These are phyloP conservation scores for Choristoneura fumiferana DNA, from an alignment of 1,140 invertebrate species.

Conservation along the genomic window DNA sequence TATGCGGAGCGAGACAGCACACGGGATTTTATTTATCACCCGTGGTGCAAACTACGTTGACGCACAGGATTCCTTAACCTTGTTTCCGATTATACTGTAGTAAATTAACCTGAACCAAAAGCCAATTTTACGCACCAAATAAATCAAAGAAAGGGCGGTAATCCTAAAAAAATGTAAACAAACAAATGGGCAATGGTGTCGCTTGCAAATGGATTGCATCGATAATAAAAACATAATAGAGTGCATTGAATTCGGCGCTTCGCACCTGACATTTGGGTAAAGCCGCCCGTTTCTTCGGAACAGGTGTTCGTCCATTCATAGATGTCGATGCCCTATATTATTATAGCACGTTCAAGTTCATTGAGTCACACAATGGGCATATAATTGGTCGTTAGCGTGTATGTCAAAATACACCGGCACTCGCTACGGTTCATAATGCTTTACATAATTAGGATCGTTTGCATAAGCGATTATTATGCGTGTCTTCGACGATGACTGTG, in stretches of 20 bases:
- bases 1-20: conserved; percentile 34
- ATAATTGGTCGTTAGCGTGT: conserved; percentile 68
- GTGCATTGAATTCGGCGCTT: conserved; percentile 48
- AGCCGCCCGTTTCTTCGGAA: conserved; percentile 58
- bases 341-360: conserved; percentile 71
- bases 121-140: too few relatives aligned
- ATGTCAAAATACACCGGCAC: conserved; percentile 67
- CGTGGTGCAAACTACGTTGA: too few relatives aligned
- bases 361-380: conserved; percentile 65
- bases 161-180: conserved; percentile 40
- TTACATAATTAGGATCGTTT: conserved; percentile 74
- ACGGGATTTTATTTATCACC: not conserved
- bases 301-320: conserved; percentile 64
- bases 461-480: conserved; percentile 73
- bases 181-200: conserved; percentile 30
- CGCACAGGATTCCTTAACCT: too few relatives aligned
- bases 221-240: conserved; percentile 57
- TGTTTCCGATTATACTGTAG: too few relatives aligned
- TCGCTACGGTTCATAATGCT: conserved; percentile 54
- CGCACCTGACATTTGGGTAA: conserved; percentile 58
- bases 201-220: conserved; percentile 21
- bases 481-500: conserved; percentile 66
- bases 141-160: not conserved
- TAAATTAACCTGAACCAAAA: too few relatives aligned
- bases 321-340: conserved; percentile 73